These are phyloP conservation scores for Thalpophila matura DNA, from an alignment of 2,888 invertebrate species.

Conservation along the genomic window DNA sequence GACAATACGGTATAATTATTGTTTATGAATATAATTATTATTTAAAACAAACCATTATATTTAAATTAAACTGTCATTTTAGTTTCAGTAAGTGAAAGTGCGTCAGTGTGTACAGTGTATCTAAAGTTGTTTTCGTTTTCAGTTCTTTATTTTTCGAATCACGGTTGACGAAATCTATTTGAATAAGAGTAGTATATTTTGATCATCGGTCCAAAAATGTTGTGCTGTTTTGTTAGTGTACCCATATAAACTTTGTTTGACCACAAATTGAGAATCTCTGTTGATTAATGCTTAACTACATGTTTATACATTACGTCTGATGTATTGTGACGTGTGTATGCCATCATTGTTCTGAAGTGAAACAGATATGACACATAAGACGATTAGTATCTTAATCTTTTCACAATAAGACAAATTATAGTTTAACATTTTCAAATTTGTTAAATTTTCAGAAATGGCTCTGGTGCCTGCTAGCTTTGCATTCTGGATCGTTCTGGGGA, in stretches of 20 bases:
- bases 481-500: conserved; percentile 72
- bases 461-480: conserved; percentile 76
- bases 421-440: too few species aligned
- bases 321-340: too few species aligned
- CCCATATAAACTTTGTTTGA: background rate
- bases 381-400: too few species aligned
- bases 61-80: background rate
- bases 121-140: conserved; percentile 13
- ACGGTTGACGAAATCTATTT: background rate
- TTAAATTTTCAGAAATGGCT: conserved; percentile 80
- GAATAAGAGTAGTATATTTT: background rate
- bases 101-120: conserved; percentile 48
- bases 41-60: background rate
- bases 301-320: background rate
- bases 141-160: conserved; percentile 6
- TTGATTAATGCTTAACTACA: background rate
- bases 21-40: conserved; percentile 25
- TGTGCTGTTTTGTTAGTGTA: background rate
- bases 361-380: too few species aligned
- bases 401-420: too few species aligned
- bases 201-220: background rate
- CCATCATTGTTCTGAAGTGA: too few species aligned
- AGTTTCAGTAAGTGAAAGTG: conserved; percentile 55
- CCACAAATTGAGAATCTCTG: background rate
- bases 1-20: conserved; percentile 79